Base-by-base conservation (phyloP, 2,797 vertebrate species). In the Spheniscus humboldti region DNA sequence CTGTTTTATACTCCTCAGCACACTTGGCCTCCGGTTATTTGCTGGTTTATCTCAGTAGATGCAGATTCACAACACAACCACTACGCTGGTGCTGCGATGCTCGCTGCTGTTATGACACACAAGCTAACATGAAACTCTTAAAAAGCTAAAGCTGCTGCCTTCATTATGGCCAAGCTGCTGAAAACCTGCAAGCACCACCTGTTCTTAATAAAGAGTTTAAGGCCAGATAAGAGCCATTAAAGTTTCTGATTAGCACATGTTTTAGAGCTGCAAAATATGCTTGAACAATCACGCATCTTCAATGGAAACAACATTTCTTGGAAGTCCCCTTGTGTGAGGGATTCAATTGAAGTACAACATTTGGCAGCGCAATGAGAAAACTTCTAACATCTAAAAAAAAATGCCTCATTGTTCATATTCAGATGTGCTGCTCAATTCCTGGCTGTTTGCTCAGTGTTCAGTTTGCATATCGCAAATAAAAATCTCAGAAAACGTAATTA, bases 401-500 rank as follows among this genome's bases (percentile, higher is more conserved):
- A 86, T 19, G 35, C 3, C 67, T 35, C 24, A 23, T 63, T 84
- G 84, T 62, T 90, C 50, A 23, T 22, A 62, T 37, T 90, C 78
- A 47, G 37, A 56, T 2, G 19, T 19, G 19, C 56, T 41, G 57
- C 82, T 67, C 52, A 92, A 84, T 84, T 92, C 68, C 89, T 50
- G 52, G 18, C 56, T 86, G 30, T 39, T 83, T 2, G 3, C 14
- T 86, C 45, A 74, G 22, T 6, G 56, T 75, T 73, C 56, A 15
- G 30, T 68, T 72, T 59, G 48, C 59, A 23, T 28, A 88, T 88
- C 18, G 0, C 57, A 75, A 84, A 91, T 20, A 82, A 82, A 87
- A 91, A 96, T 80, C 67, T 62, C 53, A 45, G 67, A 77, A 91
- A 89, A 50, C 8, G n/a, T 66, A 79, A 91, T 92, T 87, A 92